These are phyloP conservation scores for Helicoverpa assulta DNA, from an alignment of 2,888 invertebrate species.

Conservation along the genomic window DNA sequence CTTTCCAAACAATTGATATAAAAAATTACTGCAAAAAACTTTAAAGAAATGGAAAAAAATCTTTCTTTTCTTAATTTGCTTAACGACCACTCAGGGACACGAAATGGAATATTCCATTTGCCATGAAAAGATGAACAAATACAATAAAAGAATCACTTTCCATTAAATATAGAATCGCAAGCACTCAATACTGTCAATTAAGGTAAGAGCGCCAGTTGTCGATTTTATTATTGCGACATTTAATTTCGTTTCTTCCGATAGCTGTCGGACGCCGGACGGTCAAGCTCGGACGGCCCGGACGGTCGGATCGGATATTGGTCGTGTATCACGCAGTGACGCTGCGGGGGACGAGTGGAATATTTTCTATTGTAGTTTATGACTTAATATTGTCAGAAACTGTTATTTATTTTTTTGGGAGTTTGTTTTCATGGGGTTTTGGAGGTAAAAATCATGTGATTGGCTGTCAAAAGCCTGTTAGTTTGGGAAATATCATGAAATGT, in stretches of 20 bases:
- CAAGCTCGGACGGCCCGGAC: not conserved
- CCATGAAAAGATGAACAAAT: not conserved
- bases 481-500: too few species aligned
- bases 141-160: not conserved
- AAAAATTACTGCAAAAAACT: too few species aligned
- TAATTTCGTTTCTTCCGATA: constrained; percentile 20
- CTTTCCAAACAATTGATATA: too few species aligned
- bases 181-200: constrained; percentile 22
- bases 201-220: constrained; percentile 17
- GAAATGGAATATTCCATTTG: not conserved
- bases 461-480: too few species aligned
- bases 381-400: constrained; percentile 15
- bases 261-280: constrained; percentile 11
- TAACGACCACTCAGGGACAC: too few species aligned
- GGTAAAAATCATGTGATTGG: too few species aligned
- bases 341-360: constrained; percentile 33
- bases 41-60: too few species aligned
- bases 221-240: constrained; percentile 44
- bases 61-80: too few species aligned
- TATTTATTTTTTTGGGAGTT: constrained; percentile 25
- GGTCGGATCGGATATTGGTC: constrained; percentile 30
- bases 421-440: too few species aligned
- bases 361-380: constrained; percentile 30
- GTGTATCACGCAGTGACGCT: constrained; percentile 22
- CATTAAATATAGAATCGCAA: not conserved